Evolutionary conservation across 2,888 invertebrate species (phyloP), one percentile per base, ranked within the genome.

Genomic region (Drosophila sordidapex): DNA sequence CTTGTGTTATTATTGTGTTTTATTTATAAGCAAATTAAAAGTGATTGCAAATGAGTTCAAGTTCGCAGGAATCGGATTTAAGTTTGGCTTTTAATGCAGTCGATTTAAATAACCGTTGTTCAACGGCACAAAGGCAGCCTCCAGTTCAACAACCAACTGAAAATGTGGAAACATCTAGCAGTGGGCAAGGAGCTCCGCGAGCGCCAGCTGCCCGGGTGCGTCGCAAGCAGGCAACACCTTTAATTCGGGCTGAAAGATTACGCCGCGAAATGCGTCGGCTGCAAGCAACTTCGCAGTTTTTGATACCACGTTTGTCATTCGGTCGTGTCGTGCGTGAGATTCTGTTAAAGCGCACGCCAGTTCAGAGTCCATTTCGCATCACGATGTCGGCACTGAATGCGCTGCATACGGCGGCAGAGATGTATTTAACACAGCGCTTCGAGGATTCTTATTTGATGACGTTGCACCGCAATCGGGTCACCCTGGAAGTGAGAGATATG

Each of bases 371-470:
- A 0, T n/a, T 25, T 5, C 54, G 66, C 21, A 51, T 76, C 10
- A 72, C 72, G n/a, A 0, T 33, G 7, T 46, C 36, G 8, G 76
- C 76, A 0, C 21, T 76, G 40, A 63, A 53, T 15, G 77, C 76
- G 0, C 64, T 94, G 31, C 94, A 94, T 79, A 93, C 93, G 79
- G 89, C 94, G 2, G 68, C 92, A 0, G 94, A 94, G 85, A 90
- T 93, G 70, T 94, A 94, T 72, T 25, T 94, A 1, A 91, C 92
- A 0, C 93, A 93, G 76, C 91, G 94, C 38, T 93, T 94, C 59
- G 92, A 94, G 70, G 94, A 94, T 79, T 85, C 93, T 0, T 81
- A 93, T 35, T 70, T 93, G 51, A 87, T 94, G 46, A 87, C 94
- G 0, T 48, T 90, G 4, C 94, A 94, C 78, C 93, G 94, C 0